Evolutionary conservation across 2,888 invertebrate species (phyloP), one percentile per base, ranked within the genome.

Genomic region (Pammene aurita): DNA sequence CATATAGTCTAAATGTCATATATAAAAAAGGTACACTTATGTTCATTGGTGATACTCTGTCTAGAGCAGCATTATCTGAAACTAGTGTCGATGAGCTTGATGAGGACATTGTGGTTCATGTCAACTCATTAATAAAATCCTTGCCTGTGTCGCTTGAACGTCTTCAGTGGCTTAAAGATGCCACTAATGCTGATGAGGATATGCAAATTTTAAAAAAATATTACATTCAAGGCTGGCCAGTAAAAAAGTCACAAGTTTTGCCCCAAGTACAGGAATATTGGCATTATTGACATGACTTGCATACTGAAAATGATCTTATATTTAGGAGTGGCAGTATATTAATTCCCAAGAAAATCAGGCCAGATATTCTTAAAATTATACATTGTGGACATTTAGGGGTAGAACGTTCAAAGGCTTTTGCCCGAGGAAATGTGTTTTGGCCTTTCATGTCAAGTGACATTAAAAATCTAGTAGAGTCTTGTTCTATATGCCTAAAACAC

Each of bases 141-240:
- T 62, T 67, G 16, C 67, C 67, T 13, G 55, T 67, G 13, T 55
- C 67, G 14, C n/a, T 56, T 16, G 67, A 67, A 46, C 55, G 67
- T 52, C 56, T 62, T n/a, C 61, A 67, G 35, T 67, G 67, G 61
- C 34, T 67, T 16, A 55, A 11, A 46, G 26, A 44, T 34, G 62
- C 41, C n/a, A 67, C 61, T n/a, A 54, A 55, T 38, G 38, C 38
- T 38, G 38, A 38, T 38, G 38, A 38, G 4, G 38, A 38, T 9
- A 38, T 38, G 38, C 38, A 38, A 38, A 38, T 38, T 38, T 9
- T 38, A 9, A 38, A 38, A 38, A 6, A 38, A 38, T 38, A 38
- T 38, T 38, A 38, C 9, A 5, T 38, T 7, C 38, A 38, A 38
- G 38, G 38, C 7, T 38, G 38, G 38, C 38, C 38, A 5, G 7